Conservation (phyloP, 23 tunicate species). For the Pegea sp. region DNA sequence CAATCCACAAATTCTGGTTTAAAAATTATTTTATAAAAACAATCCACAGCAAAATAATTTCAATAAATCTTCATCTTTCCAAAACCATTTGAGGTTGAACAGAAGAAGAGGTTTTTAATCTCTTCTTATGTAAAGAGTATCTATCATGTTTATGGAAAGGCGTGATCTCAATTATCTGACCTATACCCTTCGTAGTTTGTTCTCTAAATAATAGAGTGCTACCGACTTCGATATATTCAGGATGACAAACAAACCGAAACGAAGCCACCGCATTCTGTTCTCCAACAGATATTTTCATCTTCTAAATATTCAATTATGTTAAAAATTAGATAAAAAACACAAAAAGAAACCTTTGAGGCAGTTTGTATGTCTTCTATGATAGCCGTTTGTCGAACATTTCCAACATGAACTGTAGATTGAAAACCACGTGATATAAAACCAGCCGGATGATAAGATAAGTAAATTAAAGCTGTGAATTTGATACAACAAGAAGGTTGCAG, state of each 20-base stretch:
- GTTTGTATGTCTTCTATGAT: slow-evolving; percentile 39
- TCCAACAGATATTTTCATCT: too few species aligned
- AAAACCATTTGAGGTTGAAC: too few species aligned
- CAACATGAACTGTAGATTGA: slow-evolving; percentile 79
- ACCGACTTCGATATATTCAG: slow-evolving; percentile 48
- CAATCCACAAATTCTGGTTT: too few species aligned
- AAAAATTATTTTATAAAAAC: too few species aligned
- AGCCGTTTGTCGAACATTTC: slow-evolving; percentile 66
- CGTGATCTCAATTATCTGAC: slow-evolving; percentile 48
- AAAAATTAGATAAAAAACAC: too few species aligned
- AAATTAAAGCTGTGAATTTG: slow-evolving; percentile 53
- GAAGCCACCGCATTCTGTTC: slow-evolving; percentile 68
- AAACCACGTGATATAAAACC: slow-evolving; percentile 23
- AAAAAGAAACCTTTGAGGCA: background rate
- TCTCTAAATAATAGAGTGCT: slow-evolving; percentile 70
- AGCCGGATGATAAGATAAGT: slow-evolving; percentile 57
- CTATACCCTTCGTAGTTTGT: slow-evolving; percentile 69
- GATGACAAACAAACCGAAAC: slow-evolving; percentile 44
- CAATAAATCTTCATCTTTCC: too few species aligned
- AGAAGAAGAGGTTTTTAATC: too few species aligned
- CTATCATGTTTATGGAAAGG: too few species aligned
- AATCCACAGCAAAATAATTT: too few species aligned
- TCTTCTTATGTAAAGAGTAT: too few species aligned
- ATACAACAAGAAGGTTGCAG: slow-evolving; percentile 26
- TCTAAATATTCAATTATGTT: too few species aligned